phyloP scores from a whole-genome alignment of 2,797 vertebrate species.

The Craterocephalus amniculus region DNA sequence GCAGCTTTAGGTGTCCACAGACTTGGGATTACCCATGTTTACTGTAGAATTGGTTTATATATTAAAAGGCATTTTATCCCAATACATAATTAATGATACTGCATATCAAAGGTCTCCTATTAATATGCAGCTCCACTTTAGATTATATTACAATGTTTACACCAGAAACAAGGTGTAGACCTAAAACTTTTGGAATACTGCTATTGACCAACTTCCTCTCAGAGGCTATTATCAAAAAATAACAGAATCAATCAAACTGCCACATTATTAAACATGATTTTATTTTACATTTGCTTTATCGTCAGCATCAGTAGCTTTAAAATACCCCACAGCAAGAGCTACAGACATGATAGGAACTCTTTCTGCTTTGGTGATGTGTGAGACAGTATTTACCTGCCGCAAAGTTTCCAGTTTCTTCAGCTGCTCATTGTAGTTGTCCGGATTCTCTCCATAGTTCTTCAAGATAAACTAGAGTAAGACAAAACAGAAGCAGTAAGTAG shows the following conservation, averaged over 20 bases:
- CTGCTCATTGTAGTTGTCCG: constrained; percentile 95
- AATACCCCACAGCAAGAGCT: background rate
- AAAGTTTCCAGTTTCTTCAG: constrained; percentile 95
- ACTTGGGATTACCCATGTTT: no score
- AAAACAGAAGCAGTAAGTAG: background rate
- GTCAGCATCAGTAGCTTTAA: background rate
- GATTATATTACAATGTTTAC: no score
- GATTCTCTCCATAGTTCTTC: constrained; percentile 97
- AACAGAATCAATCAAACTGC: background rate
- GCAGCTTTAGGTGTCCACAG: no score
- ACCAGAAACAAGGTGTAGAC: no score
- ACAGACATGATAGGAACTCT: background rate
- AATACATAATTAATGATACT: no score
- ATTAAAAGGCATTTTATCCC: no score
- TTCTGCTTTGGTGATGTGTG: background rate
- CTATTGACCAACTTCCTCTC: background rate
- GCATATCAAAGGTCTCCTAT: no score
- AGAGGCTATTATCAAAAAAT: no score
- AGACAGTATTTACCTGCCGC: constrained; percentile 84
- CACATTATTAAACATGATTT: background rate
- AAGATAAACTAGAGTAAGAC: constrained; percentile 87
- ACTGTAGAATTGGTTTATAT: no score
- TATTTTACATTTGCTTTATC: background rate
- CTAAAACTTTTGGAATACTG: no score
- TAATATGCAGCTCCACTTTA: no score